Evolutionary conservation across 2,888 invertebrate genomes (phyloP), one percentile per base, ranked within the genome.

Genomic region (Nezara viridula): DNA sequence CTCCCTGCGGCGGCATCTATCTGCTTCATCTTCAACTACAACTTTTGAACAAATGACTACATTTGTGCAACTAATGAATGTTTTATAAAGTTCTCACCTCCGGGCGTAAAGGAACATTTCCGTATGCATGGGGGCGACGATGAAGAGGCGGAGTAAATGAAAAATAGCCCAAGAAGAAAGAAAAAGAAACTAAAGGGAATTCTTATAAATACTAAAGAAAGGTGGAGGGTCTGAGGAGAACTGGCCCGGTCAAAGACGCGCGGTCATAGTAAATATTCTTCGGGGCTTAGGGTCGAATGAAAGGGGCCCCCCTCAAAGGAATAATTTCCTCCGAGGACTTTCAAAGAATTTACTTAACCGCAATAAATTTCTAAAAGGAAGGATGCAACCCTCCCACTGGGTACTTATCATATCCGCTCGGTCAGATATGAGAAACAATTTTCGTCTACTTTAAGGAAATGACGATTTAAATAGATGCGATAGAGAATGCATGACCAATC

Each of bases 191-290:
- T 81, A 81, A 47, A 81, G 81, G n/a, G 81, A 81, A 81, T 81
- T 14, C 81, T 81, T 81, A 81, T 81, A 81, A 81, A 81, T 81
- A 81, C 81, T 81, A 44, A 81, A 47, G 81, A 81, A 47, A 81
- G 81, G 81, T 81, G n/a, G n/a, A 44, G 44, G 44, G 40, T 44
- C 77, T 40, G 40, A 77, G 81, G n/a, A 44, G 81, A n/a, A 21
- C 40, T n/a, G 44, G 81, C 10, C 12, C 81, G 81, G 81, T 81
- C 81, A 81, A 81, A 81, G 81, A 81, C 81, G 44, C 12, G 81
- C 81, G 81, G 81, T 81, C 81, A 81, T 81, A 81, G 81, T 81
- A 81, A 81, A 81, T 81, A 81, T 81, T 81, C 81, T 81, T n/a
- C 12, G 44, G 77, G 81, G 81, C 77, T 77, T 77, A 40, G 44